phyloP scores from a whole-genome alignment of 2,888 invertebrate genomes.

The Caenorhabditis sp. region DNA sequence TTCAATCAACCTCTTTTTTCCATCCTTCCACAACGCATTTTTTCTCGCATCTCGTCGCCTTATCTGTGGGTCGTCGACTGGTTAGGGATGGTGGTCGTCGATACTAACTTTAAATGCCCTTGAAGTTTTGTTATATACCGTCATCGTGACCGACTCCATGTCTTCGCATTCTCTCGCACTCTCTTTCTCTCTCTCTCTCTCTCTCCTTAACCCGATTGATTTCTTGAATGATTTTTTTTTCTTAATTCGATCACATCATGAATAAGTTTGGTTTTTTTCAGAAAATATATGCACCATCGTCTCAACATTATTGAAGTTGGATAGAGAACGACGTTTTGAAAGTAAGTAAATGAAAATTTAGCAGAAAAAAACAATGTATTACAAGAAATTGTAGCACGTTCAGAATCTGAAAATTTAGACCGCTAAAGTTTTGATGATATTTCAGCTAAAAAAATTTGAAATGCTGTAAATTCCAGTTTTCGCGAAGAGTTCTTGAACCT shows the following conservation, averaged over 20 bases:
- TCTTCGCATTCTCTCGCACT: not conserved
- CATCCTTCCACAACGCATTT: not conserved
- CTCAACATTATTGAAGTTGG: not conserved
- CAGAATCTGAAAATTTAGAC: too few species aligned
- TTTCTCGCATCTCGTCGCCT: not conserved
- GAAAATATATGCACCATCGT: slow-evolving; percentile 5
- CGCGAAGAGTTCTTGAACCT: too few species aligned
- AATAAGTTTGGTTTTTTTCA: not conserved
- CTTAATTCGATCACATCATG: not conserved
- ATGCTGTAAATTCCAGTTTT: too few species aligned
- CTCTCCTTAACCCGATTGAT: not conserved
- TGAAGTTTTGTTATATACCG: slow-evolving; percentile 36
- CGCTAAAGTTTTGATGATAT: too few species aligned
- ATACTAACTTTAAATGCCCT: slow-evolving; percentile 40
- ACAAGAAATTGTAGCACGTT: too few species aligned
- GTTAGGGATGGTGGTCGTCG: slow-evolving; percentile 29
- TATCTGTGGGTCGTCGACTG: slow-evolving; percentile 23
- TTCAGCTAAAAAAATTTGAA: too few species aligned
- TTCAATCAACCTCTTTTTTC: slow-evolving; percentile 6
- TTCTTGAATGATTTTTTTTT: not conserved
- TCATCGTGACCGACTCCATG: slow-evolving; percentile 16
- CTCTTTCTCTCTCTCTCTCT: not conserved
- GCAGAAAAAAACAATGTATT: too few species aligned
- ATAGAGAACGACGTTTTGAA: not conserved
- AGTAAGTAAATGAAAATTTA: too few species aligned